Evolutionary conservation across 2,797 vertebrate species (phyloP).

Genomic region (Columba guinea): DNA sequence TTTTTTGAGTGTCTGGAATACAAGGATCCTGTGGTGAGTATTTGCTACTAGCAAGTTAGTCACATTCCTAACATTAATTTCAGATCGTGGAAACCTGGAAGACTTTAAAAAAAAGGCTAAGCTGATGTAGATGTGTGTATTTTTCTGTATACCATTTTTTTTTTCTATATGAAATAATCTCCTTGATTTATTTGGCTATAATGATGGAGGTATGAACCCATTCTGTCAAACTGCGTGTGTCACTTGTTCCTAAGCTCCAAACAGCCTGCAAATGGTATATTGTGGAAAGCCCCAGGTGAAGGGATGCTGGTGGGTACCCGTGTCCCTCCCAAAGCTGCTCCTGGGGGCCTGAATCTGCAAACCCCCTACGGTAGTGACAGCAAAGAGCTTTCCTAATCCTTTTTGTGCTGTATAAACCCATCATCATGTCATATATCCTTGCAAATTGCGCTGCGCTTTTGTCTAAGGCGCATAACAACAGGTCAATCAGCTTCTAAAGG

Average conservation of each 20-base stretch:
- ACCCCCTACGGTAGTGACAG: not conserved
- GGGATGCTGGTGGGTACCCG: conserved; percentile 41
- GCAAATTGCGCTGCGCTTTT: not conserved
- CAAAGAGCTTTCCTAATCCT: not conserved
- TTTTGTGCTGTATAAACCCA: not conserved
- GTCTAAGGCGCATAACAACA: not conserved
- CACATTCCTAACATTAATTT: not conserved
- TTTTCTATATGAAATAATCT: conserved; percentile 16
- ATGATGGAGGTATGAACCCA: conserved; percentile 52
- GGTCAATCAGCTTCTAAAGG: not conserved
- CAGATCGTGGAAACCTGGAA: not conserved
- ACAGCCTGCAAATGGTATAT: conserved; percentile 49
- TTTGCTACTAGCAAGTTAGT: not conserved
- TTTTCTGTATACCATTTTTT: not conserved
- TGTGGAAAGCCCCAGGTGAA: conserved; percentile 56
- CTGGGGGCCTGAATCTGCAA: not conserved
- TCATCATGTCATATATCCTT: not conserved
- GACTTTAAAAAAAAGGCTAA: not conserved
- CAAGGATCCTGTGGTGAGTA: not conserved
- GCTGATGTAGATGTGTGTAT: not conserved
- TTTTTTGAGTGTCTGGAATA: not conserved
- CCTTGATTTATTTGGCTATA: conserved; percentile 28
- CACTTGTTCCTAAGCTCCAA: conserved; percentile 7
- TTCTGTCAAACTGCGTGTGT: conserved; percentile 62
- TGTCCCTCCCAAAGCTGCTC: not conserved